Evolutionary conservation across 1,140 invertebrate species (phyloP), one percentile per base, ranked within the genome.

Genomic region (Melitaea cinxia): DNA sequence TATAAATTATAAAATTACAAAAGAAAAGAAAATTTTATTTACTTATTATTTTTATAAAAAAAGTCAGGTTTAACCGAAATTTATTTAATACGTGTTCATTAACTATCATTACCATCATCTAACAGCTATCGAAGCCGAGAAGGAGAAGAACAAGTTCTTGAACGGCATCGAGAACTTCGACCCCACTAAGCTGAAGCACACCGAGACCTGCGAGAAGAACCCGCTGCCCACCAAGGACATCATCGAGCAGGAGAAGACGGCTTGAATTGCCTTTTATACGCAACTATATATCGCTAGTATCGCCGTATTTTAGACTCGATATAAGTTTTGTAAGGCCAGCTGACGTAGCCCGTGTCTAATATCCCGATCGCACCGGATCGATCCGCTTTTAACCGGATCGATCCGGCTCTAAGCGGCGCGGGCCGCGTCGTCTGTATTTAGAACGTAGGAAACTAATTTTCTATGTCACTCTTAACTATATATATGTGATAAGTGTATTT

Each of bases 101-200:
- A n/a, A n/a, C n/a, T n/a, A n/a, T n/a, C n/a, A n/a, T n/a, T n/a
- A n/a, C n/a, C n/a, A n/a, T n/a, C 71, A 89, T 63, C 35, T 42
- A 92, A 60, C 90, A 97, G 96, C 94, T 59, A 97, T 98, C 80
- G 94, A 97, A 84, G 94, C 95, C 78, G 97, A 97, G 84, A 97
- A 97, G 85, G 96, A 94, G 70, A 96, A 97, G 87, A 95, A 95
- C 86, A 93, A 97, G 75, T 93, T 97, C 69, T 94, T 97, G 72
- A 95, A 95, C 78, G 96, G 96, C 70, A 97, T 98, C 78, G 96
- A 97, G 90, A 96, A 95, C 83, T 98, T 97, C 85, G 95, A 97
- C 92, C 91, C 94, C 24, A 94, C 92, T 66, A 96, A 96, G 88
- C 87, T 98, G 91, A 97, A 97, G 90, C 96, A 96, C 80, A 96